Percentiles rank a stretch among this genome's conserved stretches.
Evolutionary conservation across 2,888 invertebrate species (phyloP).

Genomic region (Zhengitettix transpicula): DNA sequence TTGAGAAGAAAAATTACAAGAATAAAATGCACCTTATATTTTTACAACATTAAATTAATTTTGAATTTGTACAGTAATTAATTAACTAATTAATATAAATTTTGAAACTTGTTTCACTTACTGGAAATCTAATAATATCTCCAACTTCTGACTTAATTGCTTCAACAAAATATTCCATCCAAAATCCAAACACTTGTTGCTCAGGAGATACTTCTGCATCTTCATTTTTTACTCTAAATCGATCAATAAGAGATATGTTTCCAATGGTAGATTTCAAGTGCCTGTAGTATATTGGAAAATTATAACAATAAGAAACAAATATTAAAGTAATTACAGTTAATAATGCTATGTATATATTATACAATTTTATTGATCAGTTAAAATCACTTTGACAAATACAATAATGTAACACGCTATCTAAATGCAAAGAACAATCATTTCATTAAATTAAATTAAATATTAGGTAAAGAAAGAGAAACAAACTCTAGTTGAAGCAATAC

Average conservation of each 20-base stretch:
- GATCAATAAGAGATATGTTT: slow-evolving; percentile 84
- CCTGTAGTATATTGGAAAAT: slow-evolving; percentile 23
- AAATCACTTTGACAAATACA: no score
- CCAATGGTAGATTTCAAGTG: slow-evolving; percentile 94
- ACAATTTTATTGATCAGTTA: no score
- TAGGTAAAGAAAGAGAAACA: background rate
- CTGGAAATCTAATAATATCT: slow-evolving; percentile 78
- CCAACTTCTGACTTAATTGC: slow-evolving; percentile 69
- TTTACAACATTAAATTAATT: background rate
- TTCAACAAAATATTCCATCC: slow-evolving; percentile 97
- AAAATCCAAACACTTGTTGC: slow-evolving; percentile 84
- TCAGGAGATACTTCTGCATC: slow-evolving; percentile 55
- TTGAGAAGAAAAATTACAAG: no score
- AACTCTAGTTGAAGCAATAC: background rate
- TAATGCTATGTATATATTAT: no score
- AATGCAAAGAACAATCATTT: background rate
- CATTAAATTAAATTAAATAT: background rate
- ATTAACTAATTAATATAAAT: no score
- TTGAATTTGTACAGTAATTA: no score
- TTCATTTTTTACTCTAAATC: slow-evolving; percentile 69
- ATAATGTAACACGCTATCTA: no score
- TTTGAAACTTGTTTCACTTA: slow-evolving; percentile 27
- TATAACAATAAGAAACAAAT: no score
- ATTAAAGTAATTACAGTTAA: no score
- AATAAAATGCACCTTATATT: background rate